These are phyloP conservation scores for Oryzias sinensis DNA, from an alignment of 2,797 vertebrate genomes.

Conservation along the genomic window DNA sequence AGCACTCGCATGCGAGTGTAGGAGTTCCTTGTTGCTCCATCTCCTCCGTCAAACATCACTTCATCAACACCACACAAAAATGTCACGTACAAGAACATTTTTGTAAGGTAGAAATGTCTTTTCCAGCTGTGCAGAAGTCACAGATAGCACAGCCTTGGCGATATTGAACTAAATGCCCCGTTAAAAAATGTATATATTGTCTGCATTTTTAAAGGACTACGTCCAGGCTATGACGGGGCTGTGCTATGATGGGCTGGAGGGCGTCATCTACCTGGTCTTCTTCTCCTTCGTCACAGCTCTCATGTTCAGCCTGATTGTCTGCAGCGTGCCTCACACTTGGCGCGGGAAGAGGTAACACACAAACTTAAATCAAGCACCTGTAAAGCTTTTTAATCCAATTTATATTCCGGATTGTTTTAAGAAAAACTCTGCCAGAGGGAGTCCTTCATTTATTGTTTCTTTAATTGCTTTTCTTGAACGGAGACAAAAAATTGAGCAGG, in stretches of 20 bases:
- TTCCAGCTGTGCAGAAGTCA: conserved; percentile 1
- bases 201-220: conserved; percentile 81
- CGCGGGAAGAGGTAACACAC: conserved; percentile 85
- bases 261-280: conserved; percentile 95
- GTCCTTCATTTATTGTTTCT: conserved; percentile 50
- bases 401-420: conserved; percentile 13
- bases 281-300: conserved; percentile 98
- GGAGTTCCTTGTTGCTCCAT: conserved; percentile 10
- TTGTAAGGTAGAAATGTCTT: no score
- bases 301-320: conserved; percentile 97
- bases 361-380: not conserved
- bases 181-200: not conserved
- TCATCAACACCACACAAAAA: not conserved
- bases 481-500: no score
- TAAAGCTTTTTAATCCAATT: conserved; percentile 29
- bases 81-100: not conserved
- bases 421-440: conserved; percentile 41
- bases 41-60: conserved; percentile 2
- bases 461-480: not conserved
- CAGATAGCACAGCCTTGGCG: no score
- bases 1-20: conserved; percentile 29
- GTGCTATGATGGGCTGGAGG: conserved; percentile 96
- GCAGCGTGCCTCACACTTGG: conserved; percentile 97
- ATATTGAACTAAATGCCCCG: no score
- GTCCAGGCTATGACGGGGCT: conserved; percentile 94